Percentiles rank a stretch among this genome's conserved stretches.
phyloP scores from a whole-genome alignment of 2,888 invertebrate genomes.

The Caenorhabditis sp. region DNA sequence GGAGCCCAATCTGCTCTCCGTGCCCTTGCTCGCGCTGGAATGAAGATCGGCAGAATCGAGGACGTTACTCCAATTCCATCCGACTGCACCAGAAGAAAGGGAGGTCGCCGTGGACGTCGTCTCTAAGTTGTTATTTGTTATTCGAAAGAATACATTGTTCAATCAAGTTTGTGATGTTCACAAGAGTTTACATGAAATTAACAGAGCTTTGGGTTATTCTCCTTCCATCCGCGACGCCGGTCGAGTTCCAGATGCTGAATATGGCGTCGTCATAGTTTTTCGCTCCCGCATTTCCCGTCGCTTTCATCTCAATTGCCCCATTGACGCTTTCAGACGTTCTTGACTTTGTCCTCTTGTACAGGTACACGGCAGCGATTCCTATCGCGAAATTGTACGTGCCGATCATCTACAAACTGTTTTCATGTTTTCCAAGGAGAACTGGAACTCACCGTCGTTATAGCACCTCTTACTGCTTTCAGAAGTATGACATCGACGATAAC shows the following conservation, averaged over 20 bases:
- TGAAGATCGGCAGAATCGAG: slow-evolving; percentile 98
- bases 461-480: no score
- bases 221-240: no score
- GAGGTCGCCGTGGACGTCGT: slow-evolving; percentile 98
- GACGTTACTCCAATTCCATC: slow-evolving; percentile 99
- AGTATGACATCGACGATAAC: no score
- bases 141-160: slow-evolving; percentile 60
- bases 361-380: slow-evolving; percentile 1
- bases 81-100: slow-evolving; percentile 99
- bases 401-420: slow-evolving; percentile 13
- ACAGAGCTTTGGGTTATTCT: no score
- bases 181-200: no score
- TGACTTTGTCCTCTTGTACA: background rate
- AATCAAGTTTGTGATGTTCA: no score
- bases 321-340: background rate
- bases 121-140: slow-evolving; percentile 84
- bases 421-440: no score
- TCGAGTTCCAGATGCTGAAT: slow-evolving; percentile 19
- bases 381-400: slow-evolving; percentile 4
- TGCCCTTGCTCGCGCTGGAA: slow-evolving; percentile 96
- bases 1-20: slow-evolving; percentile 96
- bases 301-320: background rate
- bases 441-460: no score
- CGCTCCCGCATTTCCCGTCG: slow-evolving; percentile 18
- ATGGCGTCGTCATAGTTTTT: slow-evolving; percentile 18